Conservation (phyloP, 2,797 vertebrate genomes). For the Rachycentron canadum region DNA sequence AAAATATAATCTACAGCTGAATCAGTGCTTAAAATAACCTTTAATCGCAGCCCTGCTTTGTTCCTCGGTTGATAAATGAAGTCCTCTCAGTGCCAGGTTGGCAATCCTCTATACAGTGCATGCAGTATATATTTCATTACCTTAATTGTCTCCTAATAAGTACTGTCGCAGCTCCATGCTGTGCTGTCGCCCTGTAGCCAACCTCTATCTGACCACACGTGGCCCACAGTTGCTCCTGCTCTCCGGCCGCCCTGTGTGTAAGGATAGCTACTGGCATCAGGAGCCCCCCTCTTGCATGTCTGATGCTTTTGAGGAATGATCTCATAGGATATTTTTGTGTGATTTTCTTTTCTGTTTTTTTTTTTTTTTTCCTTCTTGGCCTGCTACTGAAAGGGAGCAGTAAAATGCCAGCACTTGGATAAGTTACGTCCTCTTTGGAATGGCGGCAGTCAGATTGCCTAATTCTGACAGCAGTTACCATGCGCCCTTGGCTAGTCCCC, state of each 20-base stretch:
- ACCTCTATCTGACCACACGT: slow-evolving; percentile 60
- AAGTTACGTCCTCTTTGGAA: slow-evolving; percentile 74
- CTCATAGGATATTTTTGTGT: slow-evolving; percentile 78
- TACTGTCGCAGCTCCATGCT: slow-evolving; percentile 34
- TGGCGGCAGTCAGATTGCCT: slow-evolving; percentile 76
- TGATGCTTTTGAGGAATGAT: slow-evolving; percentile 77
- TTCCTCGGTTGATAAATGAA: slow-evolving; percentile 1
- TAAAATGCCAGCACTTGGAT: slow-evolving; percentile 74
- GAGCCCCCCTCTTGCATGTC: slow-evolving; percentile 39
- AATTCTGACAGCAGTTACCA: slow-evolving; percentile 83
- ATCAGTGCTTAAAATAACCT: background rate
- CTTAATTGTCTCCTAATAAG: slow-evolving; percentile 45
- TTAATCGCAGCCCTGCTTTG: background rate
- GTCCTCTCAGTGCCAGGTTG: background rate
- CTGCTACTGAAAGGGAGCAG: slow-evolving; percentile 59
- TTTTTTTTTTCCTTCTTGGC: slow-evolving; percentile 18
- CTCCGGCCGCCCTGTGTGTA: slow-evolving; percentile 22
- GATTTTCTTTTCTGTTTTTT: slow-evolving; percentile 37
- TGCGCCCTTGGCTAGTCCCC: slow-evolving; percentile 50
- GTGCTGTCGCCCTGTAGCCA: slow-evolving; percentile 39
- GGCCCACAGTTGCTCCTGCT: slow-evolving; percentile 52
- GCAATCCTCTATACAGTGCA: slow-evolving; percentile 36
- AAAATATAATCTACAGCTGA: background rate
- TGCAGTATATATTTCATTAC: slow-evolving; percentile 42
- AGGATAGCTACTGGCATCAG: slow-evolving; percentile 58